Evolutionary conservation across 2,113 vertebrate genomes (phyloP).

Genomic region (Bombycilla garrulus): DNA sequence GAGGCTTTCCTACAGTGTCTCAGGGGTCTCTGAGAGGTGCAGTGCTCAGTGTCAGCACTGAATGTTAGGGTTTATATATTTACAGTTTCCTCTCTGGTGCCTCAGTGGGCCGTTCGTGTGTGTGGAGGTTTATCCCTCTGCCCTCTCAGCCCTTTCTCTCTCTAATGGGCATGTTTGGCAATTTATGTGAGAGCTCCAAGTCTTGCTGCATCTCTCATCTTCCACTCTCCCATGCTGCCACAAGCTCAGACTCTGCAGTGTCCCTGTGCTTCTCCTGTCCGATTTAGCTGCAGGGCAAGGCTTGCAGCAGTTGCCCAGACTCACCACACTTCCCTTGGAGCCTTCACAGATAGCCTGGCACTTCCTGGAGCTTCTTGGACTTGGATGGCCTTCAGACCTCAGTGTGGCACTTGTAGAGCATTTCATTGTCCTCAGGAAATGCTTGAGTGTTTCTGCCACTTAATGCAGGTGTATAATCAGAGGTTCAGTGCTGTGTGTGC

Average conservation of each 20-base stretch:
- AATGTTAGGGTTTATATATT: not conserved
- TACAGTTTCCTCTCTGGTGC: not conserved
- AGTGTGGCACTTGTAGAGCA: not conserved
- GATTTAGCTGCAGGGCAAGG: not conserved
- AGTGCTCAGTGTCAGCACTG: not conserved
- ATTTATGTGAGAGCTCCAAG: not conserved
- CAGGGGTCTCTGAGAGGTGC: not conserved
- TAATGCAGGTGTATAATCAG: not conserved
- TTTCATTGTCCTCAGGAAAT: not conserved
- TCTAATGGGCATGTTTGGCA: accelerated
- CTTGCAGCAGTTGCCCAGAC: not conserved
- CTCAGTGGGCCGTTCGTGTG: not conserved
- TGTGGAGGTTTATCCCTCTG: not conserved
- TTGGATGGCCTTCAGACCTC: not conserved
- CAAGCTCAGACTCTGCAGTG: not conserved
- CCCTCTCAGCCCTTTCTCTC: not conserved
- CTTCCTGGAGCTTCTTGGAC: not conserved
- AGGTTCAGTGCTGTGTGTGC: not conserved
- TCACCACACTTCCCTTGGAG: not conserved
- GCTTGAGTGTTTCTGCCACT: not conserved
- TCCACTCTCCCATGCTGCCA: not conserved
- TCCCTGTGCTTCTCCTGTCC: not conserved
- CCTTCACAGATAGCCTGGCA: not conserved
- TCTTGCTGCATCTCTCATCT: not conserved
- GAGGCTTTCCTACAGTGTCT: not conserved